phyloP scores from a whole-genome alignment of 2,797 vertebrate genomes.

The Numenius phaeopus region DNA sequence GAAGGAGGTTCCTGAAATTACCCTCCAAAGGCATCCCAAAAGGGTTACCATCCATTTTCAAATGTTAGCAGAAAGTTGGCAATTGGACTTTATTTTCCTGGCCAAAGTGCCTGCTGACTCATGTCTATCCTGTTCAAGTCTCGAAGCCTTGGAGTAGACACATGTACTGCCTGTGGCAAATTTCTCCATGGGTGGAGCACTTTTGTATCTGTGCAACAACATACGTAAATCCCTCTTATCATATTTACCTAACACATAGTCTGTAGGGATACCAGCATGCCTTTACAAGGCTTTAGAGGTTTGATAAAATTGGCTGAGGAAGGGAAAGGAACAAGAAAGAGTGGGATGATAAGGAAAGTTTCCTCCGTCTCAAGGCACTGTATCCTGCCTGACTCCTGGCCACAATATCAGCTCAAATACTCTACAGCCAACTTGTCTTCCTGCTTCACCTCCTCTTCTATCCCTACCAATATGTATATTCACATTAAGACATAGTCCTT shows the following conservation, averaged over 20 bases:
- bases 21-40: not conserved
- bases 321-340: not conserved
- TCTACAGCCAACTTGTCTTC: not conserved
- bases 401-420: not conserved
- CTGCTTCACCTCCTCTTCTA: not conserved
- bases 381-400: not conserved
- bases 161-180: not conserved
- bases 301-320: not conserved
- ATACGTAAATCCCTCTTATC: not conserved
- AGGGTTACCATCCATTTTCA: not conserved
- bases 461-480: not conserved
- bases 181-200: not conserved
- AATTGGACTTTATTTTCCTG: not conserved
- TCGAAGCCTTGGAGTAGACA: not conserved
- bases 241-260: not conserved
- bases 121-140: not conserved
- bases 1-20: not conserved
- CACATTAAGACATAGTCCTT: not conserved
- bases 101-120: not conserved
- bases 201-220: not conserved
- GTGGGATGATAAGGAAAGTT: not conserved
- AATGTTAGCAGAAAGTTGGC: not conserved
- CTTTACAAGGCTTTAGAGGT: not conserved
- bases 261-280: not conserved
- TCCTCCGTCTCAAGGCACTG: not conserved